Evolutionary conservation across 2,797 vertebrate species (phyloP).

Genomic region (Coccyzus lansbergi): DNA sequence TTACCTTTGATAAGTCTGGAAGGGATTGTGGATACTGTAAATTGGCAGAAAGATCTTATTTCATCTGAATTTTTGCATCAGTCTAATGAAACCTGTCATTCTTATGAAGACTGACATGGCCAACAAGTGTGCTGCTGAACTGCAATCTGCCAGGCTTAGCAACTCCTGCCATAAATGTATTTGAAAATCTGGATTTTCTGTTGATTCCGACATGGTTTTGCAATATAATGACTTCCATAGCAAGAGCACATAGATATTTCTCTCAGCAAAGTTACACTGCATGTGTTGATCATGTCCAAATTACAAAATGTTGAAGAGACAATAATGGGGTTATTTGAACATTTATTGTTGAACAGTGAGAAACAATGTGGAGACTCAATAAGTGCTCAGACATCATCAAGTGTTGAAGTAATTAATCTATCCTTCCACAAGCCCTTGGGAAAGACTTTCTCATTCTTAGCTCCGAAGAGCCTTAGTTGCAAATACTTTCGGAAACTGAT

Average conservation of each 20-base stretch:
- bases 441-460: neutral
- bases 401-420: neutral
- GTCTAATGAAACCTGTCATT: constrained; percentile 54
- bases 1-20: constrained; percentile 17
- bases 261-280: constrained; percentile 1
- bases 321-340: neutral
- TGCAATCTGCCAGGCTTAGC: constrained; percentile 40
- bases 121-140: constrained; percentile 48
- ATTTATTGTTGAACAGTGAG: neutral
- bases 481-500: neutral
- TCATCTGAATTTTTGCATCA: constrained; percentile 28
- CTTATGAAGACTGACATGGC: constrained; percentile 56
- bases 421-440: neutral
- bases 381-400: neutral
- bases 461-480: neutral
- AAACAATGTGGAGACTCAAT: neutral
- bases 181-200: constrained; percentile 36
- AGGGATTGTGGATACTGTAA: constrained; percentile 18
- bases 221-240: neutral
- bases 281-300: neutral
- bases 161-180: neutral
- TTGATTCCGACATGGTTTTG: constrained; percentile 27
- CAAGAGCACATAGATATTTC: neutral
- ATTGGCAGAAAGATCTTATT: constrained; percentile 45
- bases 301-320: neutral